phyloP scores from a whole-genome alignment of 2,888 invertebrate genomes.

The Microctonus aethiopoides region DNA sequence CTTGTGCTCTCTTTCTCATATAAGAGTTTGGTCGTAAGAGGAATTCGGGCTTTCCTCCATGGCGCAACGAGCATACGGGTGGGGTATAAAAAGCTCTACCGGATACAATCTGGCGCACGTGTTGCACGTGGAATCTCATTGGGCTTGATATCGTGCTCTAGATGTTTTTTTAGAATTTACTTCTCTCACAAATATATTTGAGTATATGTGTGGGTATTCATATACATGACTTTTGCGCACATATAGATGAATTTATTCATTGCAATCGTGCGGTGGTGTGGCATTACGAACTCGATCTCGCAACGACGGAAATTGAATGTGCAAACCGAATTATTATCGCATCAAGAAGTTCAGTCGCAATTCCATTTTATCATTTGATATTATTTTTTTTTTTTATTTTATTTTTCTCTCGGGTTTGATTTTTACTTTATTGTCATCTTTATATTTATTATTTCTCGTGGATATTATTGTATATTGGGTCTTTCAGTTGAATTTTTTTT shows the following conservation, averaged over 20 bases:
- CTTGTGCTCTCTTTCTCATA: background rate
- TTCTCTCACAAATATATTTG: conserved; percentile 11
- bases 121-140: conserved; percentile 34
- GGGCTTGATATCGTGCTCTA: conserved; percentile 12
- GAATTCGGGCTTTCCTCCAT: conserved; percentile 38
- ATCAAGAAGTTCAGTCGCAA: background rate
- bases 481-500: too few species aligned
- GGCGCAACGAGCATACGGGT: conserved; percentile 30
- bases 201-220: too few species aligned
- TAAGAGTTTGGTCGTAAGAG: conserved; percentile 34
- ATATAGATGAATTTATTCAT: conserved; percentile 4
- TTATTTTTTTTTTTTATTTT: conserved; percentile 9
- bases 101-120: conserved; percentile 44
- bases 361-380: background rate
- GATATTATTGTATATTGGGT: too few species aligned
- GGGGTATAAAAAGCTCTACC: conserved; percentile 46
- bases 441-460: background rate
- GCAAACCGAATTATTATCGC: conserved; percentile 22
- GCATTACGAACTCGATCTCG: conserved; percentile 6
- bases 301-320: conserved; percentile 29
- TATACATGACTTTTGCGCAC: background rate
- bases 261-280: conserved; percentile 8
- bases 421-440: background rate
- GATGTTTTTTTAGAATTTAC: conserved; percentile 9
- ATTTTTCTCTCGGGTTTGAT: background rate